phyloP scores from a whole-genome alignment of 2,113 vertebrate species.

The Halcyon senegalensis region DNA sequence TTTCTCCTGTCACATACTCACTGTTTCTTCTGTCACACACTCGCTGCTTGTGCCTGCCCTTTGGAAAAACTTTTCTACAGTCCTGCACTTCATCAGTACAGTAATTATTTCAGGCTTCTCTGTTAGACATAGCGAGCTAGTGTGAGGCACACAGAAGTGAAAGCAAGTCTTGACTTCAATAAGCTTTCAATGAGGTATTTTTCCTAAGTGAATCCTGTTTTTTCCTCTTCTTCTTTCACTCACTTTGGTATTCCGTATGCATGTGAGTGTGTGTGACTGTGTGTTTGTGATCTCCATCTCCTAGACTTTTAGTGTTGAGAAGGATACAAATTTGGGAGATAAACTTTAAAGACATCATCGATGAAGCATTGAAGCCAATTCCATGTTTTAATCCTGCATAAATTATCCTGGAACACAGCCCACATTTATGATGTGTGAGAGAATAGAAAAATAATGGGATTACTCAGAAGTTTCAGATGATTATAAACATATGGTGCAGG shows the following conservation, averaged over 20 bases:
- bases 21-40: slow-evolving; percentile 11
- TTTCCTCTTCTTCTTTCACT: slow-evolving; percentile 6
- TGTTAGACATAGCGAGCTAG: not conserved
- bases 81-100: slow-evolving; percentile 59
- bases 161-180: slow-evolving; percentile 9
- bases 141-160: not conserved
- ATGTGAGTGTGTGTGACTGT: not conserved
- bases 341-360: slow-evolving; percentile 34
- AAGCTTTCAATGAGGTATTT: not conserved
- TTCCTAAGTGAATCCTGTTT: not conserved
- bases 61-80: slow-evolving; percentile 31
- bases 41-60: not conserved
- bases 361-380: slow-evolving; percentile 51
- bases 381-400: slow-evolving; percentile 58
- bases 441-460: slow-evolving; percentile 58
- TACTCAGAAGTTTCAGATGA: slow-evolving; percentile 56
- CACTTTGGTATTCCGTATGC: not conserved
- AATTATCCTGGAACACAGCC: slow-evolving; percentile 52
- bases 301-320: not conserved
- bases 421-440: slow-evolving; percentile 58
- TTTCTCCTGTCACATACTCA: slow-evolving; percentile 64
- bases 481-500: slow-evolving; percentile 72
- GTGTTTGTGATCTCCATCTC: not conserved
- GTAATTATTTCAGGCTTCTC: slow-evolving; percentile 53
- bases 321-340: slow-evolving; percentile 12